Percentiles rank a stretch among this genome's conserved stretches.
Conservation (phyloP, 2,113 vertebrate species). For the Edolisoma coerulescens region DNA sequence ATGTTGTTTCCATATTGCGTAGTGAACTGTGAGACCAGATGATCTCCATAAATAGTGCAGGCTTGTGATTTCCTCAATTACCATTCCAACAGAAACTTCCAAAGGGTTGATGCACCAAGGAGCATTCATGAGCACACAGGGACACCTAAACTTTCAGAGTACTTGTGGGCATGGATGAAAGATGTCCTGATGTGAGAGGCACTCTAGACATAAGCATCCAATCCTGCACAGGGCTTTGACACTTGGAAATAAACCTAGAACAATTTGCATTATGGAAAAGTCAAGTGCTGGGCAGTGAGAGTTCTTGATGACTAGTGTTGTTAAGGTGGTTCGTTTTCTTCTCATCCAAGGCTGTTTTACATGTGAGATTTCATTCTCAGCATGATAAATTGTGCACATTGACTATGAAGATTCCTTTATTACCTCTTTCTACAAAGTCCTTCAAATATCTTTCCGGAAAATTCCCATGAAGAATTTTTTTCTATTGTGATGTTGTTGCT, state of each 20-base stretch:
- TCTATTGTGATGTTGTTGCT: not conserved
- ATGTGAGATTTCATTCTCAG: not conserved
- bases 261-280: not conserved
- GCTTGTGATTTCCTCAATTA: constrained; percentile 13
- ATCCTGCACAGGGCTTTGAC: not conserved
- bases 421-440: not conserved
- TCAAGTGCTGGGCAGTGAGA: not conserved
- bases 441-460: not conserved
- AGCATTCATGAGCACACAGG: not conserved
- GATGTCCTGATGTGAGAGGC: not conserved
- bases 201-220: not conserved
- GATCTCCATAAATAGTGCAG: constrained; percentile 43
- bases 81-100: not conserved
- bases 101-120: not conserved
- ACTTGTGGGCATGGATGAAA: not conserved
- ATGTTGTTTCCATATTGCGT: constrained; percentile 39
- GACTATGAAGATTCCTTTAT: not conserved
- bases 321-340: not conserved
- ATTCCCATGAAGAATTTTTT: not conserved
- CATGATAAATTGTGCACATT: not conserved
- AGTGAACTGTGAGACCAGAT: constrained; percentile 39
- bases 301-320: not conserved
- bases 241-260: not conserved
- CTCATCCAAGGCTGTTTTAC: not conserved
- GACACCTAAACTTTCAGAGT: not conserved